Evolutionary conservation across 2,888 invertebrate species (phyloP).

Genomic region (Lithophane ornitopus): DNA sequence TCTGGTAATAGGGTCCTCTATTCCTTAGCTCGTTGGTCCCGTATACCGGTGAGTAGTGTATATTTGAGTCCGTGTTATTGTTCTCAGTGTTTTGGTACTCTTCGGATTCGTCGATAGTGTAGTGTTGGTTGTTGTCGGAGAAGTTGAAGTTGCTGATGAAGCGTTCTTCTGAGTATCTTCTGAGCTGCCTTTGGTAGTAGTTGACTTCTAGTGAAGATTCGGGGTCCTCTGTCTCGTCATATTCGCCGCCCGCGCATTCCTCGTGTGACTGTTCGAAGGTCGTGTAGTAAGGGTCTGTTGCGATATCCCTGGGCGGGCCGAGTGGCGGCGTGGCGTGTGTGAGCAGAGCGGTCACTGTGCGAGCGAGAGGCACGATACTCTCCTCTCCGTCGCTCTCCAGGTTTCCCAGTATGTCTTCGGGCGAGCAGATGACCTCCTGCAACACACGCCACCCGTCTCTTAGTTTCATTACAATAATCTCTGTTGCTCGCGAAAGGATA

Average conservation of each 20-base stretch:
- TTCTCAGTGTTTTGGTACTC: slow-evolving; percentile 83
- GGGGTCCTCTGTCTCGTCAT: slow-evolving; percentile 72
- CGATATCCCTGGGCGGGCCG: slow-evolving; percentile 89
- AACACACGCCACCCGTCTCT: slow-evolving; percentile 91
- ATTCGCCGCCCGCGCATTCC: slow-evolving; percentile 52
- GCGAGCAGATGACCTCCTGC: slow-evolving; percentile 92
- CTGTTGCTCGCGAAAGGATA: slow-evolving; percentile 82
- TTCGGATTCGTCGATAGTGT: slow-evolving; percentile 85
- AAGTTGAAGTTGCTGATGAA: slow-evolving; percentile 82
- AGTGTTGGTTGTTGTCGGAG: slow-evolving; percentile 67
- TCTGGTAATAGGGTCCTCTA: slow-evolving; percentile 85
- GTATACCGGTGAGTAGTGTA: slow-evolving; percentile 80
- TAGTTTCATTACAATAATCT: slow-evolving; percentile 77
- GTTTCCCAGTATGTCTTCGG: slow-evolving; percentile 90
- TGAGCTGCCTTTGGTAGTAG: slow-evolving; percentile 79
- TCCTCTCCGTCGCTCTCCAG: slow-evolving; percentile 72
- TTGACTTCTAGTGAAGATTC: slow-evolving; percentile 76
- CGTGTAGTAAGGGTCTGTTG: slow-evolving; percentile 71
- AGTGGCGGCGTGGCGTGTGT: slow-evolving; percentile 86
- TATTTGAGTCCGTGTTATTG: slow-evolving; percentile 75
- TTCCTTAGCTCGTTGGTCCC: slow-evolving; percentile 82
- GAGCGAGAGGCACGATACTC: slow-evolving; percentile 78
- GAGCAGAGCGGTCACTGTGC: slow-evolving; percentile 80
- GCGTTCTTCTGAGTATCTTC: slow-evolving; percentile 82
- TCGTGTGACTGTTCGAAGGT: slow-evolving; percentile 51